Conservation (phyloP, 2,113 vertebrate genomes). For the Sylvilagus bachmani region DNA sequence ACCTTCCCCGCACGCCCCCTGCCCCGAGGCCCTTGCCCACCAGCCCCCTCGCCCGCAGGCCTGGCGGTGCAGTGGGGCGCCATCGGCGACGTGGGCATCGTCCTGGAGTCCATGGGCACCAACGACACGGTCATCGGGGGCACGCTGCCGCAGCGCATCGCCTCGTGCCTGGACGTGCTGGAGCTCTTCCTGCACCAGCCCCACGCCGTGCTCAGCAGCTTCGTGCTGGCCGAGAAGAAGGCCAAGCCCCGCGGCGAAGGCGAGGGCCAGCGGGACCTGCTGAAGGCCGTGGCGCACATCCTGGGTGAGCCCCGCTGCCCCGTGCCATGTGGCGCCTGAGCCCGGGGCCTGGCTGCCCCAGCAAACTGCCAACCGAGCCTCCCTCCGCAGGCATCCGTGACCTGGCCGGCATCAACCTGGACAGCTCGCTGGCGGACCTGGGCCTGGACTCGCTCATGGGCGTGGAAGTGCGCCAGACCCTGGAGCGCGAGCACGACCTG, state of each 20-base stretch:
- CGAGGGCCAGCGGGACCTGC: constrained; percentile 88
- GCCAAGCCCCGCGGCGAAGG: constrained; percentile 82
- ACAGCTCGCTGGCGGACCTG: constrained; percentile 94
- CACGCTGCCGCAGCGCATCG: constrained; percentile 94
- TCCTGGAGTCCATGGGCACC: constrained; percentile 92
- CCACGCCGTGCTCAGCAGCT: constrained; percentile 94
- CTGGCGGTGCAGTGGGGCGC: constrained; percentile 97
- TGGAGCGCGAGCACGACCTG: constrained; percentile 95
- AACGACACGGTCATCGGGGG: constrained; percentile 93
- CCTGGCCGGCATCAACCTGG: constrained; percentile 90
- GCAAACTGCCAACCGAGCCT: rapidly evolving
- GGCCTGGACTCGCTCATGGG: constrained; percentile 98
- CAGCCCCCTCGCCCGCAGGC: constrained; percentile 79
- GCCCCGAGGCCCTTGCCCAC: rapidly evolving
- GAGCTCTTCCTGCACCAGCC: constrained; percentile 94
- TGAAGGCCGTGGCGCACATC: constrained; percentile 95
- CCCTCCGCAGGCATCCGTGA: constrained; percentile 92
- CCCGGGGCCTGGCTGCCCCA: too few relatives aligned
- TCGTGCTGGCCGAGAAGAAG: constrained; percentile 94
- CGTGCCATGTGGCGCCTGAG: too few relatives aligned
- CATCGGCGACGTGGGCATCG: constrained; percentile 96
- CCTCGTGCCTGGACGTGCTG: constrained; percentile 95
- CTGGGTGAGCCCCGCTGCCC: constrained; percentile 89
- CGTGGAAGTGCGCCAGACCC: constrained; percentile 96
- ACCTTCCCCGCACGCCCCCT: not conserved